Base-by-base conservation (phyloP, 2,888 invertebrate genomes). In the Chrysopilus asiliformis region DNA sequence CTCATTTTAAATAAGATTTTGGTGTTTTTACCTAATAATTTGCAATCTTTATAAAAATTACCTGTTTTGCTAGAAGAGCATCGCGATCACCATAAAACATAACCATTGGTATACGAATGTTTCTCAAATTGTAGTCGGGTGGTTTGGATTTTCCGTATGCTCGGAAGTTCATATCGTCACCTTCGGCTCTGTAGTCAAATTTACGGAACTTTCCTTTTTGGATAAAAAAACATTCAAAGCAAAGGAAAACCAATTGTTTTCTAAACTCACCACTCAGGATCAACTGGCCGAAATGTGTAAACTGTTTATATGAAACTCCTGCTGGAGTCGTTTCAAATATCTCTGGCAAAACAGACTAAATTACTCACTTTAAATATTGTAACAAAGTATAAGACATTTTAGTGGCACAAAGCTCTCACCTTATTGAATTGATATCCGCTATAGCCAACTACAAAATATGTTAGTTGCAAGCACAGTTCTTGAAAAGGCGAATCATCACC, bases 391-490 rank as follows among this genome's bases (percentile, higher is more conserved):
- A n/a, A n/a, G n/a, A n/a, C n/a, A n/a, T 22, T 22, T 22, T 22
- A 8, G 22, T 22, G 10, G 22, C 10, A 39, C 34, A 37, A 32
- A 43, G 39, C 30, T 20, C 28, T 33, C 50, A 57, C 58, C 50
- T 57, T 53, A 53, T 59, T 58, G 54, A 55, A 46, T 47, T 53
- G 52, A 50, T 52, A 57, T 49, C 55, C 57, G 47, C 57, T 57
- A 49, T 58, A 60, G 47, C 55, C 56, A 45, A 58, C 57, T 36
- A 51, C 52, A 41, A 58, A 49, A 45, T 56, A 56, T 39, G 51
- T 50, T 44, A 53, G 47, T 40, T 57, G 47, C 44, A 52, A 44
- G 47, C 53, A 57, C 25, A 56, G 53, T 43, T 52, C 51, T 43
- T 52, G 51, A 47, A 55, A 53, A 47, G 53, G 53, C 42, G 50